Evolutionary conservation across 2,888 invertebrate species (phyloP).

Genomic region (Synanthedon formicaeformis): DNA sequence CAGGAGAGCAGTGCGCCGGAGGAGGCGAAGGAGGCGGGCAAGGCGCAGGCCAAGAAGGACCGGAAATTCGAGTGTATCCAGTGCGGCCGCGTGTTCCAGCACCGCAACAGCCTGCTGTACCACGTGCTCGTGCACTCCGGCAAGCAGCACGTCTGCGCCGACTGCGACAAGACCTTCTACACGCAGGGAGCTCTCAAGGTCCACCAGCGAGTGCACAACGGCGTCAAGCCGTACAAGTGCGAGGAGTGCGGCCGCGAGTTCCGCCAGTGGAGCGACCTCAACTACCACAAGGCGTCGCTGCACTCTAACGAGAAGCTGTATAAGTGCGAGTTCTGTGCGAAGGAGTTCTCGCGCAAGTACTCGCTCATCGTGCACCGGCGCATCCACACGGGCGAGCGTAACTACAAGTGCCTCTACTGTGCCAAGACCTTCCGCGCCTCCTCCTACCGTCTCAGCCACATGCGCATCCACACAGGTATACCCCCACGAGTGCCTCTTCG

Average conservation of each 20-base stretch:
- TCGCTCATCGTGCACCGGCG: slow-evolving; percentile 86
- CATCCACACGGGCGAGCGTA: slow-evolving; percentile 88
- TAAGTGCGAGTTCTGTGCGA: slow-evolving; percentile 90
- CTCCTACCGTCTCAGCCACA: slow-evolving; percentile 85
- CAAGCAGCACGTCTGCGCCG: slow-evolving; percentile 80
- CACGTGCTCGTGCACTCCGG: slow-evolving; percentile 85
- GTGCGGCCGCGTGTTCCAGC: slow-evolving; percentile 81
- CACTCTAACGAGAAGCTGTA: slow-evolving; percentile 84
- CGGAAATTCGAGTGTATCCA: slow-evolving; percentile 70
- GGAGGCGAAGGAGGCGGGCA: neutral
- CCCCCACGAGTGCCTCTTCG: neutral
- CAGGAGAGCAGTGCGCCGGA: slow-evolving; percentile 12
- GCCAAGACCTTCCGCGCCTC: slow-evolving; percentile 87
- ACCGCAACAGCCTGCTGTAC: slow-evolving; percentile 86
- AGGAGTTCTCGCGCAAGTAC: slow-evolving; percentile 89
- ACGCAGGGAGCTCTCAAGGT: slow-evolving; percentile 85
- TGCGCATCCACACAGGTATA: slow-evolving; percentile 85
- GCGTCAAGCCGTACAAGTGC: slow-evolving; percentile 81
- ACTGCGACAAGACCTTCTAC: slow-evolving; percentile 87
- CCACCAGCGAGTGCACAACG: slow-evolving; percentile 85
- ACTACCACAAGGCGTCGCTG: slow-evolving; percentile 85
- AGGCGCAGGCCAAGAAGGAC: slow-evolving; percentile 22
- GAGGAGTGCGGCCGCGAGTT: slow-evolving; percentile 82
- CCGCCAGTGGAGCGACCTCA: slow-evolving; percentile 89
- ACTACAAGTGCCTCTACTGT: slow-evolving; percentile 89